Evolutionary conservation across 2,113 vertebrate species (phyloP), one percentile per base, ranked within the genome.

Genomic region (Dipodomys stephensi): DNA sequence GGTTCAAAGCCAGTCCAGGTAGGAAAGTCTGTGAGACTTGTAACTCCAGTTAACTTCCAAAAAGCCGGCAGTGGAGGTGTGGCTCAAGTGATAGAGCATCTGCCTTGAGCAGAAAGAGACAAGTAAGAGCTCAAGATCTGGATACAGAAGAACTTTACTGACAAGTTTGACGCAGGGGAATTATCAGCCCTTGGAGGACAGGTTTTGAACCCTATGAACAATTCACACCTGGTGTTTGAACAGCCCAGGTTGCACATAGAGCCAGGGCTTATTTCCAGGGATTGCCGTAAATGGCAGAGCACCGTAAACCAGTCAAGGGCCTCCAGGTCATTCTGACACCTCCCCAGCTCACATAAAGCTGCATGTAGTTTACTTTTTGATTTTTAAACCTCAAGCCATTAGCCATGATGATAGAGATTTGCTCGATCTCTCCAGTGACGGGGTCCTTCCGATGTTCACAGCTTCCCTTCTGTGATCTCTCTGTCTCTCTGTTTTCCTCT

Each of bases 251-350:
- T 25, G 1, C 1, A 18, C 8, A 7, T 22, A 1, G 80, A 35
- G 5, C 25, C 10, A 1, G 0, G 0, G 69, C 53, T 28, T 53
- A 12, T 46, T 20, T 22, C 81, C 28, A 0, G 64, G 0, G 7
- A 23, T 28, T 28, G 30, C n/a, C 23, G 71, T 28, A n/a, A 79
- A 11, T 60, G 1, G 3, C 22, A 16, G 2, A 25, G 16, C 20
- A 5, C 73, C 9, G 15, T 7, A 7, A 86, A 20, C 20, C 28
- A 30, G 77, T 80, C 44, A 0, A 18, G 12, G 62, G 28, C n/a
- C 30, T 46, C 28, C 16, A 39, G 0, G 0, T 28, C 1, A 0
- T 27, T 71, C 60, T 62, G 67, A 62, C 4, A 39, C 46, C 68
- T 83, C 39, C 39, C 39, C 53, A 35, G 65, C 80, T 92, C 60